Evolutionary conservation across 2,797 vertebrate species (phyloP), one percentile per base, ranked within the genome.

Genomic region (Syngnathus acus): DNA sequence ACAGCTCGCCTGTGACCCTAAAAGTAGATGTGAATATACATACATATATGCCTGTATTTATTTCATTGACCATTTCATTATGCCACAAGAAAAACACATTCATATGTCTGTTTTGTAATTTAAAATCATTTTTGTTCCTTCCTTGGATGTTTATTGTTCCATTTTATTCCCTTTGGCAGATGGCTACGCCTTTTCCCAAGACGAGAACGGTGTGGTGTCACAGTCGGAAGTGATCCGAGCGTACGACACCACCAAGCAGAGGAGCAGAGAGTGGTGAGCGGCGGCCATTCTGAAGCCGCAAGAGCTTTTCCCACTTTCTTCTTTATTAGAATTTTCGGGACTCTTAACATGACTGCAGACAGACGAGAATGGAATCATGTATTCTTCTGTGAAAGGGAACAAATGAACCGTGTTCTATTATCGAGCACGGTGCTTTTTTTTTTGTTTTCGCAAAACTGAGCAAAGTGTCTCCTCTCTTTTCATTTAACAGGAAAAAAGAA

Each of bases 151-250:
- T 55, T 19, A 71, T 72, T 32, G 32, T 32, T 50, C 0, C 1
- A 37, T 64, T 64, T 2, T 3, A 5, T 65, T 23, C 26, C 61
- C 37, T 19, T 37, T 68, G 68, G 13, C 89, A 99, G 97, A 98
- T 21, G 97, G 97, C 68, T 99, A 98, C 0, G 97, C 97, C 66
- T 99, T 99, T 88, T 99, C 97, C 73, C 97, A 99, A 90, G 97
- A 99, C 62, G 97, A 99, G 90, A 97, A 99, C 40, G 96, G 97
- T 65, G 95, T 96, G 17, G 94, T 99, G 79, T 99, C 97, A 9
- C 97, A 99, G 87, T 98, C 96, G 9, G 96, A 99, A 87, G 96
- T 99, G 72, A 94, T 99, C 87, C 80, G 97, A 87, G 96, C 94
- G 0, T 99, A 99, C 1, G 96, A 99, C 78, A 99, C 97, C 87